Percentiles rank a stretch among this genome's conserved stretches.
Evolutionary conservation across 2,113 vertebrate species (phyloP).

Genomic region (Piaya cayana): DNA sequence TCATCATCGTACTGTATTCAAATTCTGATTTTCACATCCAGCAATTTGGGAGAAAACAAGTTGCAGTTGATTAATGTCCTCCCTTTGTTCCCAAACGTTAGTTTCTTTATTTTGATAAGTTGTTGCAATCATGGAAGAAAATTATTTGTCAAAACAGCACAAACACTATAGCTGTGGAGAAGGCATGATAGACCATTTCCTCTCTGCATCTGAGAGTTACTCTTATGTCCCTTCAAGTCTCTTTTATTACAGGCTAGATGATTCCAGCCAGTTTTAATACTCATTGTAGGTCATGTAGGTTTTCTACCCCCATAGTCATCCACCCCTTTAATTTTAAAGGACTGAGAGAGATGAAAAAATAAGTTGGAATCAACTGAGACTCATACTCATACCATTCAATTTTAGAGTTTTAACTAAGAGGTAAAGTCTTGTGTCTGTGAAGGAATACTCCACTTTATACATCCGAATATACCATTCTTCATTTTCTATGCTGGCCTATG

Average conservation of each 20-base stretch:
- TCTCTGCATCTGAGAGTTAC: not conserved
- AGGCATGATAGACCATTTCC: not conserved
- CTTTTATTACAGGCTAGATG: not conserved
- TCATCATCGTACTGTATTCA: not conserved
- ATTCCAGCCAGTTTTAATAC: not conserved
- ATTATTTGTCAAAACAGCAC: not conserved
- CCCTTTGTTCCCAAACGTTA: not conserved
- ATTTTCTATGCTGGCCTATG: not conserved
- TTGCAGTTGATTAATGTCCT: not conserved
- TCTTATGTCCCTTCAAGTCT: not conserved
- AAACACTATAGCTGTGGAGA: not conserved
- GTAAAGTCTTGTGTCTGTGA: not conserved
- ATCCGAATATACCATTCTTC: not conserved
- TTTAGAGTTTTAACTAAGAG: no score
- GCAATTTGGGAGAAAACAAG: not conserved
- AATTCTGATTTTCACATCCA: not conserved
- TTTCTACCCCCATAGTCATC: not conserved
- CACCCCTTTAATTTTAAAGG: not conserved
- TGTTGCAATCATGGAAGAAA: not conserved
- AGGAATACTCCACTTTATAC: not conserved
- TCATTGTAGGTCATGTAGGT: not conserved
- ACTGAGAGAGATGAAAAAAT: not conserved
- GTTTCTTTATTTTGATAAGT: not conserved
- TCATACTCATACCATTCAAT: no score
- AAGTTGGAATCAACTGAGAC: not conserved